Evolutionary conservation across 30 jellyfish, hydroid and myxozoan genomes (phyloP).

Genomic region (Catostylus mosaicus): DNA sequence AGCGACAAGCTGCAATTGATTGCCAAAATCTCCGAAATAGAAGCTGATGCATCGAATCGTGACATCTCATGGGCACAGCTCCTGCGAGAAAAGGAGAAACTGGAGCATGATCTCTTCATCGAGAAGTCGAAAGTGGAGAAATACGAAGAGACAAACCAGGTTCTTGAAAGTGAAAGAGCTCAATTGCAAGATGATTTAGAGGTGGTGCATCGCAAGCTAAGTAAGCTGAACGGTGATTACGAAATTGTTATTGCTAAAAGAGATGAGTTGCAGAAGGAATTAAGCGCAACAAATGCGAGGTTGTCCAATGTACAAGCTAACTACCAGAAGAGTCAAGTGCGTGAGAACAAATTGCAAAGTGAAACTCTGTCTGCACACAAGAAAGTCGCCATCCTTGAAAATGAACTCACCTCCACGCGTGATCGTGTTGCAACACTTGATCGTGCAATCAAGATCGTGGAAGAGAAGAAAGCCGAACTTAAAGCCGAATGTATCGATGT

Average conservation of each 20-base stretch:
- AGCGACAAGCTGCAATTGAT: slow-evolving; percentile 65
- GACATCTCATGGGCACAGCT: slow-evolving; percentile 60
- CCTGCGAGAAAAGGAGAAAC: slow-evolving; percentile 78
- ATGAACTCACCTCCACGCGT: slow-evolving; percentile 86
- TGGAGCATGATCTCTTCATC: slow-evolving; percentile 77
- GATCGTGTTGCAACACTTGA: slow-evolving; percentile 84
- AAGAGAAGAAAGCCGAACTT: slow-evolving; percentile 66
- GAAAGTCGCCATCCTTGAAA: slow-evolving; percentile 88
- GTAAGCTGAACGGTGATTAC: slow-evolving; percentile 90
- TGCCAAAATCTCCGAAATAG: slow-evolving; percentile 63
- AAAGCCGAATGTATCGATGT: slow-evolving; percentile 73
- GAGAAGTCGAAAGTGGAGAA: slow-evolving; percentile 73
- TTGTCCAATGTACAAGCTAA: slow-evolving; percentile 76
- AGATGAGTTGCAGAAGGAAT: slow-evolving; percentile 88
- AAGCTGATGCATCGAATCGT: slow-evolving; percentile 64
- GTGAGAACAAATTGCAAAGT: slow-evolving; percentile 85
- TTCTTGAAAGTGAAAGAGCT: slow-evolving; percentile 72
- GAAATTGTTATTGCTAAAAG: slow-evolving; percentile 74
- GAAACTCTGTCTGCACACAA: slow-evolving; percentile 88
- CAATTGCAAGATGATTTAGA: slow-evolving; percentile 84
- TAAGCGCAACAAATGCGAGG: slow-evolving; percentile 72
- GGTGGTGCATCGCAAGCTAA: slow-evolving; percentile 81
- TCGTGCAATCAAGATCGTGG: slow-evolving; percentile 73
- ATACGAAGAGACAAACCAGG: slow-evolving; percentile 76
- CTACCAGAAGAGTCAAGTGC: slow-evolving; percentile 87